Conservation (phyloP, 2,113 vertebrate genomes). For the Spizaetus ornatus region DNA sequence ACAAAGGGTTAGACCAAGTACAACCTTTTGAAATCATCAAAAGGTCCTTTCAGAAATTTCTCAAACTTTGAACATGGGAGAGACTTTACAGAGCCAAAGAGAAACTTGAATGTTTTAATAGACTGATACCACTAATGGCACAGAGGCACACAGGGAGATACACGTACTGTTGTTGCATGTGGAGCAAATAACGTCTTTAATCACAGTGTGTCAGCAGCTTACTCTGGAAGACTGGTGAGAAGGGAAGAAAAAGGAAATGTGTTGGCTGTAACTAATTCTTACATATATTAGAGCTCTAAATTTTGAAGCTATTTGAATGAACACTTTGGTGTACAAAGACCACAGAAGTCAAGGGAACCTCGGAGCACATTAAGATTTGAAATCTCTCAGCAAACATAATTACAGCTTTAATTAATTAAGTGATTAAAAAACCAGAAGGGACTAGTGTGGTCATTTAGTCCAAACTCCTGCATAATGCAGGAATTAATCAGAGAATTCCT, state of each 20-base stretch:
- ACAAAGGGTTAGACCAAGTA: neutral
- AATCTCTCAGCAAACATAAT: neutral
- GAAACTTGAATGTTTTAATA: neutral
- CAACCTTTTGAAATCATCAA: neutral
- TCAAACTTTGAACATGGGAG: neutral
- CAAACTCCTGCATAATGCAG: neutral
- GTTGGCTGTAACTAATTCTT: neutral
- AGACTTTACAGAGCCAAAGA: neutral
- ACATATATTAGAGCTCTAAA: neutral
- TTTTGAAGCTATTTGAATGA: neutral
- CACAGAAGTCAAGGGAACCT: neutral
- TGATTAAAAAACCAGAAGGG: neutral
- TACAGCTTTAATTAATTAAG: conserved; percentile 11
- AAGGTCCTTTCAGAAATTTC: neutral
- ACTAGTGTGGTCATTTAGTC: neutral
- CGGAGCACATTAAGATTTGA: neutral
- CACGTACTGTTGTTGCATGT: neutral
- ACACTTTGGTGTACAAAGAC: neutral
- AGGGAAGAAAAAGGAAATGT: neutral
- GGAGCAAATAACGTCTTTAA: neutral
- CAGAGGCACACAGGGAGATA: neutral
- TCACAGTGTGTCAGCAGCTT: neutral
- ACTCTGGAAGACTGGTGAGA: neutral
- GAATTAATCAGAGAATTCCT: neutral
- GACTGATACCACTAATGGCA: neutral